phyloP scores from a whole-genome alignment of 2,888 invertebrate species.

The Rutpela maculata region DNA sequence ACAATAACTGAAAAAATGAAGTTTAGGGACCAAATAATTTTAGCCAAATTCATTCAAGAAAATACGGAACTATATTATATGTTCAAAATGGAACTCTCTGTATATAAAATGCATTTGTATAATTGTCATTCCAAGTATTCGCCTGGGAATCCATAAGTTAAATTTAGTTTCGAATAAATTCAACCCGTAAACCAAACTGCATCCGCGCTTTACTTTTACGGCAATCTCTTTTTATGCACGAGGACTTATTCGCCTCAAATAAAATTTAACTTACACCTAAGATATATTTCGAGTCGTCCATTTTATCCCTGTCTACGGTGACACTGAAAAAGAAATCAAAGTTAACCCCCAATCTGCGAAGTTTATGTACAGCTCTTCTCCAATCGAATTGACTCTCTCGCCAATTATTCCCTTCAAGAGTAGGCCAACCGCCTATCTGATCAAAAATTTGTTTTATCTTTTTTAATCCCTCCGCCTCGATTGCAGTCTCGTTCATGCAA shows the following conservation, averaged over 20 bases:
- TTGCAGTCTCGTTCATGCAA: slow-evolving; percentile 68
- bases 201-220: not conserved
- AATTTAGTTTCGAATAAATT: slow-evolving; percentile 11
- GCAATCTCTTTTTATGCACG: slow-evolving; percentile 13
- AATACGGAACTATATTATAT: no score
- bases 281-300: slow-evolving; percentile 64
- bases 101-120: not conserved
- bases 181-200: not conserved
- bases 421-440: slow-evolving; percentile 79
- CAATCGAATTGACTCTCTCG: slow-evolving; percentile 70
- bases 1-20: no score
- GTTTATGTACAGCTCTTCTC: slow-evolving; percentile 66
- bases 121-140: not conserved
- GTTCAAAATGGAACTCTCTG: not conserved
- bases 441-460: slow-evolving; percentile 69
- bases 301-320: slow-evolving; percentile 62
- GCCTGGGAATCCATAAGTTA: not conserved
- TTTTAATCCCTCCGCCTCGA: slow-evolving; percentile 65
- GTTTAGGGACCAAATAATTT: no score
- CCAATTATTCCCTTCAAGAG: slow-evolving; percentile 74
- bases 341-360: slow-evolving; percentile 67
- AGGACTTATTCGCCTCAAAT: slow-evolving; percentile 10
- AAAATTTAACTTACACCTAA: slow-evolving; percentile 64
- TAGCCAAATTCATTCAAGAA: no score
- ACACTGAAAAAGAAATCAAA: slow-evolving; percentile 68